Conservation (phyloP, 2,888 invertebrate species). For the Melieria omissa region DNA sequence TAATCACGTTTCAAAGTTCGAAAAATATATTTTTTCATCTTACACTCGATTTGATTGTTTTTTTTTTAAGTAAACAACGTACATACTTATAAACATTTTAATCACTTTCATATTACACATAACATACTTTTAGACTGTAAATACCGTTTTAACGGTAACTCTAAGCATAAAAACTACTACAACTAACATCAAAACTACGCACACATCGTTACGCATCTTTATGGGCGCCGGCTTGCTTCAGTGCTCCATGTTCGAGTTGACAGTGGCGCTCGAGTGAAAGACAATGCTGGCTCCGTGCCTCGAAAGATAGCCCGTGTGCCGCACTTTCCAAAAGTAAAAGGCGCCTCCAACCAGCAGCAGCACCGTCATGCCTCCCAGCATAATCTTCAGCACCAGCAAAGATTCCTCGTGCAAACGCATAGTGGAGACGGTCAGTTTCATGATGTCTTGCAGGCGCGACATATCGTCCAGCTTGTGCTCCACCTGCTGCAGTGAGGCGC, state of each 20-base stretch:
- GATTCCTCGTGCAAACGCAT: conserved; percentile 56
- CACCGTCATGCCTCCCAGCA: conserved; percentile 49
- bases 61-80: too few species aligned
- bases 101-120: too few species aligned
- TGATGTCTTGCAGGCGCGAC: conserved; percentile 40
- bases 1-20: too few species aligned
- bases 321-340: conserved; percentile 48
- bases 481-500: conserved; percentile 31
- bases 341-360: conserved; percentile 44
- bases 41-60: too few species aligned
- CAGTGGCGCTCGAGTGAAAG: conserved; percentile 61
- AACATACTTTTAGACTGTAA: too few species aligned
- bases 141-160: too few species aligned
- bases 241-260: conserved; percentile 55
- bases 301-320: conserved; percentile 53
- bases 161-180: too few species aligned
- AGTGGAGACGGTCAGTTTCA: conserved; percentile 53
- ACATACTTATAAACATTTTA: too few species aligned
- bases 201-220: too few species aligned
- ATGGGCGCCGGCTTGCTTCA: not conserved
- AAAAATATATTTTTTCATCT: too few species aligned
- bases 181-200: too few species aligned
- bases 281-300: conserved; percentile 59
- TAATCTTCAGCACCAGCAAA: conserved; percentile 54
- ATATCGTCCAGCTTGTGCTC: conserved; percentile 38